A percentile compares a stretch with the other conserved stretches of the same genome.
Conservation (phyloP, 2,888 invertebrate genomes). For the Sialis lutaria region DNA sequence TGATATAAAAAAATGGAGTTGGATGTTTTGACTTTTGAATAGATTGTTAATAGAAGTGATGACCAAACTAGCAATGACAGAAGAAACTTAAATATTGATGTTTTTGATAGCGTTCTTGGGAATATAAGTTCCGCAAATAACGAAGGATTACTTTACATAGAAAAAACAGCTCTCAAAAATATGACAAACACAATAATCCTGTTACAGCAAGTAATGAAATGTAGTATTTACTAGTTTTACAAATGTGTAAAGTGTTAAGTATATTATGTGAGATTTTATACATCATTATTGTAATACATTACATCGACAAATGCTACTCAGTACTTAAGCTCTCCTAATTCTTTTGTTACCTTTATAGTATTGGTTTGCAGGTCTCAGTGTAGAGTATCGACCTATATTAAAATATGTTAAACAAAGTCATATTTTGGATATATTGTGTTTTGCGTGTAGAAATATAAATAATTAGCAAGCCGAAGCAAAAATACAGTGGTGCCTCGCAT, state of each 20-base stretch:
- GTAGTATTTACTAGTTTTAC: not conserved
- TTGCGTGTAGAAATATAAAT: too few relatives aligned
- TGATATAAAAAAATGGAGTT: too few relatives aligned
- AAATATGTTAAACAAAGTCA: conserved; percentile 5
- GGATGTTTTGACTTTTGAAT: too few relatives aligned
- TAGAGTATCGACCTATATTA: conserved; percentile 23
- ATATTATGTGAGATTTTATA: not conserved
- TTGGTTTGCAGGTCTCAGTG: conserved; percentile 20
- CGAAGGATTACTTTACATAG: not conserved
- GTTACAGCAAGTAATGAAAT: too few relatives aligned
- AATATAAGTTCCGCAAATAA: too few relatives aligned
- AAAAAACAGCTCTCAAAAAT: not conserved
- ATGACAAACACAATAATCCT: not conserved
- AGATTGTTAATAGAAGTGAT: too few relatives aligned
- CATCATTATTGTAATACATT: not conserved
- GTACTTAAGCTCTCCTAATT: not conserved
- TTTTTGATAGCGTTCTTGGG: too few relatives aligned
- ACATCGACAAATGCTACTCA: not conserved
- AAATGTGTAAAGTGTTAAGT: not conserved
- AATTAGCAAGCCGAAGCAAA: too few relatives aligned
- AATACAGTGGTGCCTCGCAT: too few relatives aligned
- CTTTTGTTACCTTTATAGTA: conserved; percentile 22
- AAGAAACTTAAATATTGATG: too few relatives aligned
- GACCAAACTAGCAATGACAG: too few relatives aligned
- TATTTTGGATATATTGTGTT: too few relatives aligned